A percentile compares a stretch with the other conserved stretches of the same genome.
These are phyloP conservation scores for Heliopora coerulea DNA, from an alignment of 92 coral and sea anemone genomes.

Conservation along the genomic window DNA sequence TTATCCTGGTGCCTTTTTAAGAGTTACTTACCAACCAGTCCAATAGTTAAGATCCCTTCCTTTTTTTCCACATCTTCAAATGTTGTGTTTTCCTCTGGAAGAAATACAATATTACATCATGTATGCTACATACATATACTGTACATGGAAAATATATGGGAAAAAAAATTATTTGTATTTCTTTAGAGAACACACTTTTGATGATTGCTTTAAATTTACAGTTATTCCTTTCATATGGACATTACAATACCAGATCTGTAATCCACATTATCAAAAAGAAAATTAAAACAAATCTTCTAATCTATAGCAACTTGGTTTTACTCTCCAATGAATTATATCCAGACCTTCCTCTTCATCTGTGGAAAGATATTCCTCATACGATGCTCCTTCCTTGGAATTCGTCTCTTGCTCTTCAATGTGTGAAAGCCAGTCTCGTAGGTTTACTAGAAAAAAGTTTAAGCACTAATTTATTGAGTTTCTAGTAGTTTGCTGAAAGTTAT, in stretches of 20 bases:
- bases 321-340: no score
- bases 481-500: no score
- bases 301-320: no score
- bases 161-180: no score
- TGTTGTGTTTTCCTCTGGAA: slow-evolving; percentile 40
- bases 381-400: slow-evolving; percentile 2
- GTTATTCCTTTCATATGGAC: no score
- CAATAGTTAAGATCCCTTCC: slow-evolving; percentile 72
- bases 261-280: not conserved
- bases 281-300: no score
- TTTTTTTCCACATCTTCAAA: slow-evolving; percentile 70
- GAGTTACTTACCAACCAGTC: slow-evolving; percentile 87
- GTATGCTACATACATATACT: no score
- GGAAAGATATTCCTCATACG: slow-evolving; percentile 13
- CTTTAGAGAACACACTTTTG: no score
- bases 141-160: no score
- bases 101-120: not conserved
- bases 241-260: not conserved
- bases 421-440: slow-evolving; percentile 30
- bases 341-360: slow-evolving; percentile 19
- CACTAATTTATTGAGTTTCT: no score
- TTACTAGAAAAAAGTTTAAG: slow-evolving; percentile 4
- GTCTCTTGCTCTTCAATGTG: slow-evolving; percentile 38
- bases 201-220: no score
- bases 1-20: no score